phyloP scores from a whole-genome alignment of 1,140 invertebrate genomes.

The Dendrolimus kikuchii region DNA sequence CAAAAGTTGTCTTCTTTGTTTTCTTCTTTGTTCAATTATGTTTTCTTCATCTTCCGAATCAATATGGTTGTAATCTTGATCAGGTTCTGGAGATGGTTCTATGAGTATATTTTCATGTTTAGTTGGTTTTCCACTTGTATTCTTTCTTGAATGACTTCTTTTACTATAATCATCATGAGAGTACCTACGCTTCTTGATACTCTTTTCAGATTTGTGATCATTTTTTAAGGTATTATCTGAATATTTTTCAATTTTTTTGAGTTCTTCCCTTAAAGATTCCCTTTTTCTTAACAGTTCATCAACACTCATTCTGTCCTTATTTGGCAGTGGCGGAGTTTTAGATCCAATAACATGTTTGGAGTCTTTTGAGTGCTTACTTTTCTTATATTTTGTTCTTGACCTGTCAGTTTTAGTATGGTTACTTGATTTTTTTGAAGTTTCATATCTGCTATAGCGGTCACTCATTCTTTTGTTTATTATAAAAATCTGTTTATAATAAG shows the following conservation, averaged over 20 bases:
- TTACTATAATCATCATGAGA: slow-evolving; percentile 4
- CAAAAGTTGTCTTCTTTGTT: slow-evolving; percentile 89
- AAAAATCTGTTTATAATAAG: too few relatives aligned
- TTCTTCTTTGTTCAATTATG: slow-evolving; percentile 91
- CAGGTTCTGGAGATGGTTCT: slow-evolving; percentile 32
- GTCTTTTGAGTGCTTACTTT: slow-evolving; percentile 23
- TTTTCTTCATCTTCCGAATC: slow-evolving; percentile 90
- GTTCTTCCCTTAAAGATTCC: slow-evolving; percentile 36
- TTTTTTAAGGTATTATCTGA: slow-evolving; percentile 5
- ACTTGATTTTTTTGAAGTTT: slow-evolving; percentile 9
- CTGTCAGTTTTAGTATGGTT: slow-evolving; percentile 23
- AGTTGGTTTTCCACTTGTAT: slow-evolving; percentile 15
- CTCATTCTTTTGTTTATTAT: slow-evolving; percentile 22
- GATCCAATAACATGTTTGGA: slow-evolving; percentile 27
- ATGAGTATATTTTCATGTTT: slow-evolving; percentile 16
- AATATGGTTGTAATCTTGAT: slow-evolving; percentile 27
- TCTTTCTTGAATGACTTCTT: slow-evolving; percentile 14
- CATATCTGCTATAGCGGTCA: slow-evolving; percentile 28
- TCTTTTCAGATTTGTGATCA: neutral
- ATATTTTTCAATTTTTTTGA: slow-evolving; percentile 23
- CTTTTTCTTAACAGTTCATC: slow-evolving; percentile 51
- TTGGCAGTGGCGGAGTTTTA: slow-evolving; percentile 54
- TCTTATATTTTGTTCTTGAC: slow-evolving; percentile 25
- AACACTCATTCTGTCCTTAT: slow-evolving; percentile 25
- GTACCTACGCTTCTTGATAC: slow-evolving; percentile 3